Percentiles rank a stretch among this genome's conserved stretches.
Conservation (phyloP, 2,888 invertebrate genomes). For the Nowickia ferox region DNA sequence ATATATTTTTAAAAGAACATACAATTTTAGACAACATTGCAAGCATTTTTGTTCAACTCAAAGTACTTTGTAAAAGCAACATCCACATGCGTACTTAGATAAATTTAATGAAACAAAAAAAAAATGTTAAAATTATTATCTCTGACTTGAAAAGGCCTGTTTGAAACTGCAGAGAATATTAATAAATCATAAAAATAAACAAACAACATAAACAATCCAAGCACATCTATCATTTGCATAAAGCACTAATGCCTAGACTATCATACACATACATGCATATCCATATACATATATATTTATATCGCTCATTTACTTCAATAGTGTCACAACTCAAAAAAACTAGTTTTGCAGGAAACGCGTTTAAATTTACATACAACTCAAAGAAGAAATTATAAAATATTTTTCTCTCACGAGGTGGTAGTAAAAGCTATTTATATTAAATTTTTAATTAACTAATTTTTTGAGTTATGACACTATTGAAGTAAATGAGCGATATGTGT, state of each 20-base stretch:
- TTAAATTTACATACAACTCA: too few species aligned
- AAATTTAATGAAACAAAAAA: not conserved
- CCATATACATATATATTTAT: too few species aligned
- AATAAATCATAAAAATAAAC: constrained; percentile 62
- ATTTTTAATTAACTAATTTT: too few species aligned
- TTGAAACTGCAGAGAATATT: constrained; percentile 20
- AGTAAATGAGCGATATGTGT: too few species aligned
- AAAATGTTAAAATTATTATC: constrained; percentile 59
- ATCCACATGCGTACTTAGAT: too few species aligned
- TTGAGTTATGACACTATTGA: too few species aligned
- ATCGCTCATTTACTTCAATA: too few species aligned
- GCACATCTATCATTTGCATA: constrained; percentile 28
- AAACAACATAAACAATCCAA: constrained; percentile 52
- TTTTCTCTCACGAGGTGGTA: too few species aligned
- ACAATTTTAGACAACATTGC: constrained; percentile 35
- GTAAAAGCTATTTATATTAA: too few species aligned
- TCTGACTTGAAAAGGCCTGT: constrained; percentile 62
- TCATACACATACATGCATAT: not conserved
- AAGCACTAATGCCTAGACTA: not conserved
- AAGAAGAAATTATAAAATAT: too few species aligned
- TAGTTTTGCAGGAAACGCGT: too few species aligned
- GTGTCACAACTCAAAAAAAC: too few species aligned
- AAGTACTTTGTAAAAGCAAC: constrained; percentile 7
- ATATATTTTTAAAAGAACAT: constrained; percentile 43
- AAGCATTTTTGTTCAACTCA: constrained; percentile 25